These are phyloP conservation scores for Dromius quadrimaculatus DNA, from an alignment of 2,888 invertebrate species.

Conservation along the genomic window DNA sequence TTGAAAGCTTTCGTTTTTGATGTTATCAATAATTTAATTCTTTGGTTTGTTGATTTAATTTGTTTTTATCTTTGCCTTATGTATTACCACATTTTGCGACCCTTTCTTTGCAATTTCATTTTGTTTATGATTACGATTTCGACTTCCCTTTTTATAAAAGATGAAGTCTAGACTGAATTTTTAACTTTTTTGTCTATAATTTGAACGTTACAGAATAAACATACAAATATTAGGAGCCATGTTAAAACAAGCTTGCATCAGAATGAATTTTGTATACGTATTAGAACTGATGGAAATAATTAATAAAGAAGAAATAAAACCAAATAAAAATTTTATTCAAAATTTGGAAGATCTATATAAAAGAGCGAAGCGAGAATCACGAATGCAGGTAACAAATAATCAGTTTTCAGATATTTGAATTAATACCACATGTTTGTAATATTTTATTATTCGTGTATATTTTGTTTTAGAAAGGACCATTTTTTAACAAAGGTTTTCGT, in stretches of 20 bases:
- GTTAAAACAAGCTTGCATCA: constrained; percentile 74
- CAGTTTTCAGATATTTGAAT: constrained; percentile 14
- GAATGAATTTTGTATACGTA: constrained; percentile 76
- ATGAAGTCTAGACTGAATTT: too few species aligned
- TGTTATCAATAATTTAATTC: too few species aligned
- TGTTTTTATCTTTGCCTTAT: too few species aligned
- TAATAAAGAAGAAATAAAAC: constrained; percentile 72
- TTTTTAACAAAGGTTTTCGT: constrained; percentile 64
- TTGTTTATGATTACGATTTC: too few species aligned
- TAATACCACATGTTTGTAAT: too few species aligned
- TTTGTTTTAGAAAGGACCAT: constrained; percentile 37
- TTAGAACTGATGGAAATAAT: constrained; percentile 77
- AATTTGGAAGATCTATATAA: constrained; percentile 75
- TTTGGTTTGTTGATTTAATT: too few species aligned
- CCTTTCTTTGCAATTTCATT: too few species aligned
- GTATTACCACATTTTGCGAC: too few species aligned
- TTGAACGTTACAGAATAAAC: constrained; percentile 73
- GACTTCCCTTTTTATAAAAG: too few species aligned
- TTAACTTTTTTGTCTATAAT: constrained; percentile 1
- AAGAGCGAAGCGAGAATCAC: constrained; percentile 69
- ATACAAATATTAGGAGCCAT: constrained; percentile 81
- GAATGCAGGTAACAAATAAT: constrained; percentile 65
- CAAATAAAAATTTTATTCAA: constrained; percentile 73
- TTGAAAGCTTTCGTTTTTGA: too few species aligned
- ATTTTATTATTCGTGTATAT: background rate